Evolutionary conservation across 2,888 invertebrate species (phyloP), one percentile per base, ranked within the genome.

Genomic region (Bedellia somnulentella): DNA sequence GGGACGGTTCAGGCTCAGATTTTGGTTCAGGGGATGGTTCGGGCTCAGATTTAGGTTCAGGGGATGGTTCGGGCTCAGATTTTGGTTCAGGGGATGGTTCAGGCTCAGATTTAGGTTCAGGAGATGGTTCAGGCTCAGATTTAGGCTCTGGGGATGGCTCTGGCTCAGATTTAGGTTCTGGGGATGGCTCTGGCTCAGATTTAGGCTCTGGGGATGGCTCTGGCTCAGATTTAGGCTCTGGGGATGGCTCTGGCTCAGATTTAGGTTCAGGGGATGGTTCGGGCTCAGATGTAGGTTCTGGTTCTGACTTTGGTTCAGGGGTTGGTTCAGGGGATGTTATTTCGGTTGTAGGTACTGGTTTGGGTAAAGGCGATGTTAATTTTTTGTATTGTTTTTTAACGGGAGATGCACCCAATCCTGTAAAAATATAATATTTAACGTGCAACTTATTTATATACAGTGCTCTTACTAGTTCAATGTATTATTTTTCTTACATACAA

Each of bases 391-490:
- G 0, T 67, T 52, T 41, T 1, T 63, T 42, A 35, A 52, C 45
- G 4, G 58, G 43, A 34, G 79, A 73, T 6, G 82, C 49, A 42
- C 49, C 59, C 66, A 57, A 49, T 70, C 70, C 75, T 75, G 75
- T 43, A 73, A 68, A 67, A 61, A 67, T 44, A 63, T 63, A 47
- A 49, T 47, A 47, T 29, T 29, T 13, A 61, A 47, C 71, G 70
- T 75, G 75, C 75, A 54, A 44, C 56, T 55, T 55, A 54, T 52
- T 50, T 42, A 52, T 27, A 27, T n/a, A n/a, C n/a, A n/a, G n/a
- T n/a, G n/a, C n/a, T n/a, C n/a, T n/a, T n/a, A n/a, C n/a, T n/a
- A n/a, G n/a, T n/a, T n/a, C n/a, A n/a, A n/a, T n/a, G n/a, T n/a
- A n/a, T n/a, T n/a, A n/a, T n/a, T n/a, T n/a, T n/a, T n/a, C n/a